Percentiles rank a stretch among this genome's conserved stretches.
Conservation (phyloP, 1,140 invertebrate species). For the Probaryconus sp. region DNA sequence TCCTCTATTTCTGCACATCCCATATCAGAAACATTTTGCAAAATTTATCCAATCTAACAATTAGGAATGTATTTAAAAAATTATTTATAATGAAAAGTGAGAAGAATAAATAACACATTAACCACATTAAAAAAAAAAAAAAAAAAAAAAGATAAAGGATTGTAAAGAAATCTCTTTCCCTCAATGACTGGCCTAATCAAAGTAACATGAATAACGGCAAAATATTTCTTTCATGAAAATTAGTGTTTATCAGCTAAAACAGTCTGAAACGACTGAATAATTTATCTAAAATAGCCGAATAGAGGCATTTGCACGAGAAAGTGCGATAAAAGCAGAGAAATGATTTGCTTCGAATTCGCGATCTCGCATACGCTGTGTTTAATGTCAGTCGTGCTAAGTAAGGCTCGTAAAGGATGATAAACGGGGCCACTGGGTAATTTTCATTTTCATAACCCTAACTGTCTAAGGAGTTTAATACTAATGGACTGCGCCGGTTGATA, state of each 20-base stretch:
- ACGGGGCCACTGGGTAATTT: conserved; percentile 62
- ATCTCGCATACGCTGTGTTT: conserved; percentile 51
- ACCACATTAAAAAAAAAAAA: too few species aligned
- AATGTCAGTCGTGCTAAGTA: conserved; percentile 64
- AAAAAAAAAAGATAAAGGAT: too few species aligned
- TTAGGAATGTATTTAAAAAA: too few species aligned
- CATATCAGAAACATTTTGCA: too few species aligned
- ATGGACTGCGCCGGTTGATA: conserved; percentile 45
- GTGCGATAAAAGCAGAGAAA: conserved; percentile 46
- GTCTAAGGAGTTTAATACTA: conserved; percentile 55
- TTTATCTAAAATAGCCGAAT: conserved; percentile 55
- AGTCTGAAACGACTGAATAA: conserved; percentile 33
- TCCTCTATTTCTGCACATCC: too few species aligned
- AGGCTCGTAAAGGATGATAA: conserved; percentile 65
- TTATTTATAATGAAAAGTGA: too few species aligned
- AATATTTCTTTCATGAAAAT: conserved; percentile 33
- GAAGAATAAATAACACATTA: too few species aligned
- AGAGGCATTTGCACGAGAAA: conserved; percentile 49
- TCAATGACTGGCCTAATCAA: too few species aligned
- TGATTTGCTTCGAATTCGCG: conserved; percentile 54
- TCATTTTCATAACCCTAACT: conserved; percentile 63
- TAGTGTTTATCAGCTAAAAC: conserved; percentile 26
- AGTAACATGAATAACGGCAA: conserved; percentile 15
- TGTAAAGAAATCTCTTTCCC: too few species aligned
- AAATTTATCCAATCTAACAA: too few species aligned